Evolutionary conservation across 2,113 vertebrate genomes (phyloP).

Genomic region (Sula dactylatra): DNA sequence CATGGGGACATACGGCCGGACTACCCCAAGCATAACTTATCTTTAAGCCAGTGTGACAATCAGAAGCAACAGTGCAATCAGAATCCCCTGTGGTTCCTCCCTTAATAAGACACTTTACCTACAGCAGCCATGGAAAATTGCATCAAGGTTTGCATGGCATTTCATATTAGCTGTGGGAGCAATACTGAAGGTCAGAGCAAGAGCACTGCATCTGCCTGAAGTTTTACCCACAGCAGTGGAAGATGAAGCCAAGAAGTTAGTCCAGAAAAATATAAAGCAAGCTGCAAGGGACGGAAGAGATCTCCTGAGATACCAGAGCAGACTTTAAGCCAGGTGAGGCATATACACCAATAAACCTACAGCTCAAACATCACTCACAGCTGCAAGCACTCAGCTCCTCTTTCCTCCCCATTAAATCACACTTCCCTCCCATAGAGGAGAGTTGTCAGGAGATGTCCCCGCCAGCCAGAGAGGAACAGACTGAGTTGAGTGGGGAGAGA

Average conservation of each 20-base stretch:
- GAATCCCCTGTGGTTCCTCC: constrained; percentile 13
- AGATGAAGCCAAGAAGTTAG: not conserved
- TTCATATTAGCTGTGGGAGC: constrained; percentile 3
- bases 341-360: not conserved
- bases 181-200: constrained; percentile 31
- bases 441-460: not conserved
- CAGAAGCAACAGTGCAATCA: constrained; percentile 12
- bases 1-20: not conserved
- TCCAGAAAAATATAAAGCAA: not conserved
- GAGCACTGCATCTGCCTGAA: not conserved
- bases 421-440: constrained; percentile 7
- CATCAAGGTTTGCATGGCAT: not conserved
- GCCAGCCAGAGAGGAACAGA: not conserved
- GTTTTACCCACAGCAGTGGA: not conserved
- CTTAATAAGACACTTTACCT: constrained; percentile 25
- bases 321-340: not conserved
- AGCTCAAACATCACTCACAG: not conserved
- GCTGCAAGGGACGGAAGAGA: not conserved
- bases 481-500: constrained; percentile 40
- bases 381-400: not conserved
- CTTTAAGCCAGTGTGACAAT: constrained; percentile 34
- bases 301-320: not conserved
- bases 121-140: constrained; percentile 31
- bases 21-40: not conserved
- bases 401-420: not conserved